Evolutionary conservation across 2,888 invertebrate genomes (phyloP).

Genomic region (Apodemia mormo): DNA sequence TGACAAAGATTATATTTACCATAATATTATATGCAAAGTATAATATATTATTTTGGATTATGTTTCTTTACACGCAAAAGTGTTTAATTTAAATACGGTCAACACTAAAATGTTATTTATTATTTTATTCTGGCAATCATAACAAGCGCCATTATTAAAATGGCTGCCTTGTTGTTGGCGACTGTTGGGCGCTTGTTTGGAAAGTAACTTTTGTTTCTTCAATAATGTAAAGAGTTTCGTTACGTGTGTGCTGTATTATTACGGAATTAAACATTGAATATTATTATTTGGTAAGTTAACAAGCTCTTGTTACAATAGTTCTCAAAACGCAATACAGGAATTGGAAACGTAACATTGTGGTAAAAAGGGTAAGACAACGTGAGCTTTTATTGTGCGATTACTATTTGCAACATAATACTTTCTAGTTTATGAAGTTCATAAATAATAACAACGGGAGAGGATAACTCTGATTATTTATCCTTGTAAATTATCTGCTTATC

Average conservation of each 20-base stretch:
- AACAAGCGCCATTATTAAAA: slow-evolving; percentile 64
- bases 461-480: not conserved
- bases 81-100: slow-evolving; percentile 26
- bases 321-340: not conserved
- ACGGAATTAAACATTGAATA: slow-evolving; percentile 45
- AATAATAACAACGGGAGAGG: not conserved
- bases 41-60: not conserved
- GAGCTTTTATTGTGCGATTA: slow-evolving; percentile 42
- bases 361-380: slow-evolving; percentile 51
- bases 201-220: slow-evolving; percentile 72
- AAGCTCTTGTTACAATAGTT: not conserved
- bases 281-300: slow-evolving; percentile 53
- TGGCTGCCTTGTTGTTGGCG: slow-evolving; percentile 80
- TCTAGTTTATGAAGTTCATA: not conserved
- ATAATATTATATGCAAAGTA: not conserved
- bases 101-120: slow-evolving; percentile 28
- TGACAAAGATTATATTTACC: not conserved
- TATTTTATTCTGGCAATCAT: slow-evolving; percentile 40
- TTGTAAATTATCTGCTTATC: not conserved
- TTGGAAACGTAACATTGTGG: slow-evolving; percentile 36
- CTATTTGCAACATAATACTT: not conserved
- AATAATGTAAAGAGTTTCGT: slow-evolving; percentile 58
- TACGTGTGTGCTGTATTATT: slow-evolving; percentile 45
- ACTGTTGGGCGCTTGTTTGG: slow-evolving; percentile 76
- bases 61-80: not conserved